phyloP scores from a whole-genome alignment of 2,113 vertebrate species.

The Antechinus flavipes region DNA sequence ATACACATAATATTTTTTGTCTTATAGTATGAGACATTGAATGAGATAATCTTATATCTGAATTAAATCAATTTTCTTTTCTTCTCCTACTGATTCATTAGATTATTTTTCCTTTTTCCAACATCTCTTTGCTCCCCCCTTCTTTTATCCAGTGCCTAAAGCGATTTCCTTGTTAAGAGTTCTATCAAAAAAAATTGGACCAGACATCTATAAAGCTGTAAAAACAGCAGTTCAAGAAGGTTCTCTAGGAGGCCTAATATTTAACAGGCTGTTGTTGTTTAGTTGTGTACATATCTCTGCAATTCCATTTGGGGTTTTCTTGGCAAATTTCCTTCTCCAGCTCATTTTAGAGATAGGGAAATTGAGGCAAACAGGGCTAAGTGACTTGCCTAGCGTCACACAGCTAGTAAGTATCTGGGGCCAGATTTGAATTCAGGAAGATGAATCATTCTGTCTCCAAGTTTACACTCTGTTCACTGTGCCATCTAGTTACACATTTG shows the following conservation, averaged over 20 bases:
- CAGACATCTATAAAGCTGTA: not conserved
- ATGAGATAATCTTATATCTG: slow-evolving; percentile 1
- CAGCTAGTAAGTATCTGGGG: not conserved
- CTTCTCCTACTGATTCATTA: not conserved
- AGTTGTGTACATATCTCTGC: not conserved
- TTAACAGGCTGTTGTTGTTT: not conserved
- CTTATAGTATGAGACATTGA: not conserved
- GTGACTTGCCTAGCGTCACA: not conserved
- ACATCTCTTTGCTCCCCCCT: not conserved
- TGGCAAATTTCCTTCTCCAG: not conserved
- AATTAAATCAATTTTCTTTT: slow-evolving; percentile 28
- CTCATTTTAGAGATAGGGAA: not conserved
- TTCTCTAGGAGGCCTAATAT: not conserved
- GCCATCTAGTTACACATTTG: not conserved
- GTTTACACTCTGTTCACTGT: no score
- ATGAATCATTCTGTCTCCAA: not conserved
- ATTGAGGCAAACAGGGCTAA: not conserved
- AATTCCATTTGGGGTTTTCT: not conserved
- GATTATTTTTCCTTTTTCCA: slow-evolving; percentile 19
- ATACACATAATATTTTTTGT: no score
- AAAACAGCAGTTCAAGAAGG: not conserved
- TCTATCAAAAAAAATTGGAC: not conserved
- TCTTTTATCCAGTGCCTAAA: not conserved
- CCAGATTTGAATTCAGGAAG: not conserved
- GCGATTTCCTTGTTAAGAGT: not conserved